Conservation (phyloP, 2,113 vertebrate genomes). For the Corydoras maculifer region DNA sequence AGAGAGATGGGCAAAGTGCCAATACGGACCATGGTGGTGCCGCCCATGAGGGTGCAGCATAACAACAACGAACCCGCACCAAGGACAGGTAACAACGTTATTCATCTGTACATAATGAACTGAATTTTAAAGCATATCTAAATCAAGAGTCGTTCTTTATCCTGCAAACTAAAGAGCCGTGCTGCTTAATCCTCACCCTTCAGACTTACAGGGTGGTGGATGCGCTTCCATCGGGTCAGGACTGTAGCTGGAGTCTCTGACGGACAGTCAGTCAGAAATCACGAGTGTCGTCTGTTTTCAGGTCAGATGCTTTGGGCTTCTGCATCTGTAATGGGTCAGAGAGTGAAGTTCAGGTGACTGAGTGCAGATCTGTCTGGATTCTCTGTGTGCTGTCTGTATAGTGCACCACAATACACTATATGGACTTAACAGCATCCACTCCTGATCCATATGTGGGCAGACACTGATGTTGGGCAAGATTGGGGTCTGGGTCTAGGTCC, state of each 20-base stretch:
- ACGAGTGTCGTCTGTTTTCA: conserved; percentile 64
- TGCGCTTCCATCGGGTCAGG: conserved; percentile 11
- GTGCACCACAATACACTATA: no score
- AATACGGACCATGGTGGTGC: conserved; percentile 84
- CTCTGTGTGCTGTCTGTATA: conserved; percentile 26
- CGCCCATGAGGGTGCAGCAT: conserved; percentile 80
- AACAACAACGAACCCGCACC: conserved; percentile 66
- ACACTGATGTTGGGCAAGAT: no score
- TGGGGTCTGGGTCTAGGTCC: no score
- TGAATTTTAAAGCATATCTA: background rate
- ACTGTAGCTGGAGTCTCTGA: background rate
- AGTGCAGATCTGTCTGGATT: conserved; percentile 46
- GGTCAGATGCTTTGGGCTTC: conserved; percentile 62
- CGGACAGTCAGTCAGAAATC: conserved; percentile 45
- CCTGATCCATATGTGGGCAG: no score
- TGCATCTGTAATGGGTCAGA: conserved; percentile 56
- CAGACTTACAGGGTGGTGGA: background rate
- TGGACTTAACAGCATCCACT: no score
- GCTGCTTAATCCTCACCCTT: background rate
- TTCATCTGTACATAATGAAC: background rate
- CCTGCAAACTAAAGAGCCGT: background rate
- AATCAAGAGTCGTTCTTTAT: background rate
- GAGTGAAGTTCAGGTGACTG: conserved; percentile 66
- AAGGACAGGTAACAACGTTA: conserved; percentile 68
- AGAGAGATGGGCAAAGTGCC: conserved; percentile 73